Evolutionary conservation across 2,113 vertebrate species (phyloP).

Genomic region (Gambusia affinis): DNA sequence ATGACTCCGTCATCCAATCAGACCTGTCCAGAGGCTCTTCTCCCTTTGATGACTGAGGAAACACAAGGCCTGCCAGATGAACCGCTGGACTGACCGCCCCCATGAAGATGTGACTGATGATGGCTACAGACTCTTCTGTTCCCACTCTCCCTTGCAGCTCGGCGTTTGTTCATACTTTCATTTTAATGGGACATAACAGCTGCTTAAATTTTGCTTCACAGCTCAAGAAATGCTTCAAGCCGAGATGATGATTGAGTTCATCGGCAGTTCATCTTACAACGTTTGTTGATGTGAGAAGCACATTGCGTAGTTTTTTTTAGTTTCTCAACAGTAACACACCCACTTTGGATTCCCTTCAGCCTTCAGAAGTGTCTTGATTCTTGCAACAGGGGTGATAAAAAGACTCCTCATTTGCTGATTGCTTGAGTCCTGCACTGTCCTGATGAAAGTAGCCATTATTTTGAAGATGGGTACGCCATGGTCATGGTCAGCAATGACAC

Average conservation of each 20-base stretch:
- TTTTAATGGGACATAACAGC: conserved; percentile 41
- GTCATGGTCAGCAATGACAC: neutral
- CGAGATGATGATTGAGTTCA: conserved; percentile 41
- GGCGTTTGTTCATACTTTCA: conserved; percentile 9
- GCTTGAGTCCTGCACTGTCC: neutral
- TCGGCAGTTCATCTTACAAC: conserved; percentile 28
- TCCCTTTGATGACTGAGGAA: conserved; percentile 56
- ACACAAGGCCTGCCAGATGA: conserved; percentile 41
- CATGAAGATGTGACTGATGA: conserved; percentile 63
- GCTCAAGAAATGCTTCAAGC: conserved; percentile 27
- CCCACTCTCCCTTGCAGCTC: conserved; percentile 17
- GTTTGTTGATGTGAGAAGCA: neutral
- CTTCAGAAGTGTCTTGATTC: neutral
- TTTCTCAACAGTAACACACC: neutral
- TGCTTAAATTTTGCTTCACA: conserved; percentile 46
- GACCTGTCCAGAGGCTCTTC: conserved; percentile 52
- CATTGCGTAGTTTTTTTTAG: neutral
- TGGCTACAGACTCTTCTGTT: conserved; percentile 44
- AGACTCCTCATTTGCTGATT: no score
- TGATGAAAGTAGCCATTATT: neutral
- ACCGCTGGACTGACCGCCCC: conserved; percentile 31
- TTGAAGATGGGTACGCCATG: neutral
- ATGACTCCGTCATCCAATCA: conserved; percentile 32
- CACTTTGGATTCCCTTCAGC: neutral
- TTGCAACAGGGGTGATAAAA: neutral